Conservation (phyloP, 35 echinoderm and acorn worm species). For the Holothuria glaberrima region DNA sequence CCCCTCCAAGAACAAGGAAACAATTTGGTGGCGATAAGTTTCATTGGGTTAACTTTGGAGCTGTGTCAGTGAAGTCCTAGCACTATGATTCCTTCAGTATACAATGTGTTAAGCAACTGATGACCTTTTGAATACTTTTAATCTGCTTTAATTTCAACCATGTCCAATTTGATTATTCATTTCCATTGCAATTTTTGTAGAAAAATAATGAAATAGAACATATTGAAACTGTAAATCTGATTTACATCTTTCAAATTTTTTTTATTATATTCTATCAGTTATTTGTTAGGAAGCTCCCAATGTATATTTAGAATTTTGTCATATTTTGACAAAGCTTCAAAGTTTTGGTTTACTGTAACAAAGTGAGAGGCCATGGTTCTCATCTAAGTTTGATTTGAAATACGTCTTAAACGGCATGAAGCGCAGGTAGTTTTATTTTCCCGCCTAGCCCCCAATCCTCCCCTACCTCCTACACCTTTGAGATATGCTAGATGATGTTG, state of each 20-base stretch:
- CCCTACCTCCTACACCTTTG: too few relatives aligned
- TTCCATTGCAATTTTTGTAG: slow-evolving; percentile 54
- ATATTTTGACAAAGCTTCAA: too few relatives aligned
- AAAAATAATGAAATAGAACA: slow-evolving; percentile 43
- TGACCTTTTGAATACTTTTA: slow-evolving; percentile 24
- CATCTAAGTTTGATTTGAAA: too few relatives aligned
- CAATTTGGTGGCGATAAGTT: neutral
- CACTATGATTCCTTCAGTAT: neutral
- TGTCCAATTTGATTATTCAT: slow-evolving; percentile 53
- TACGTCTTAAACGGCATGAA: too few relatives aligned
- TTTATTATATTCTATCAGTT: neutral
- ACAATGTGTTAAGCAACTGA: neutral
- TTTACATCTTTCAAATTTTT: slow-evolving; percentile 13
- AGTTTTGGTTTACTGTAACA: neutral
- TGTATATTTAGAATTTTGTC: neutral
- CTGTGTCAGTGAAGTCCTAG: slow-evolving; percentile 26
- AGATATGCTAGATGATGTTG: too few relatives aligned
- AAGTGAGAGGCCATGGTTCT: too few relatives aligned
- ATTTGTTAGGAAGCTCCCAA: neutral
- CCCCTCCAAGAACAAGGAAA: neutral
- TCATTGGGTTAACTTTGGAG: slow-evolving; percentile 11
- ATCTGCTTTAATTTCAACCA: slow-evolving; percentile 9
- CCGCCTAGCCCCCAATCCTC: too few relatives aligned
- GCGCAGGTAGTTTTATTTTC: too few relatives aligned
- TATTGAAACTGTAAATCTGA: slow-evolving; percentile 36